A percentile compares a stretch with the other conserved stretches of the same genome.
Evolutionary conservation across 2,797 vertebrate species (phyloP).

Genomic region (Tamandua tetradactyla): DNA sequence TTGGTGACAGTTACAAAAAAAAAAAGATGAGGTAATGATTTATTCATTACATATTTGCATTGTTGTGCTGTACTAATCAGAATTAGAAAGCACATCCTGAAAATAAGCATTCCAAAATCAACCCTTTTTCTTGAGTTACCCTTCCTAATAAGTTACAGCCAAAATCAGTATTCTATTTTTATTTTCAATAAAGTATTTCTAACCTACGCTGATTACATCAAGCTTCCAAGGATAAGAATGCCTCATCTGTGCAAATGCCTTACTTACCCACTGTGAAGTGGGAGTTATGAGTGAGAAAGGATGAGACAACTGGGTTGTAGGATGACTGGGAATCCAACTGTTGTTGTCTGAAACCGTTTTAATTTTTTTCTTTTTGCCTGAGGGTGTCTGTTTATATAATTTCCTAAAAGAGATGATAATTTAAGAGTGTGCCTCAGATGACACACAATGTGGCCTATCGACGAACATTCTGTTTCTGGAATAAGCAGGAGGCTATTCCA

Average conservation of each 20-base stretch:
- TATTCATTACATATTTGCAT: background rate
- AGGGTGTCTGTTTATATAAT: background rate
- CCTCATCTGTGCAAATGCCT: background rate
- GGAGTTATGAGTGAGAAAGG: background rate
- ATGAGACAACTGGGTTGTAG: background rate
- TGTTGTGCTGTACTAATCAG: background rate
- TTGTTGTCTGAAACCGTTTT: background rate
- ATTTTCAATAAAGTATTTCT: background rate
- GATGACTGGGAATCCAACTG: background rate
- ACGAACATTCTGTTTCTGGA: background rate
- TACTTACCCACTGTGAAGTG: accelerated
- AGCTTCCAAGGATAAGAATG: background rate
- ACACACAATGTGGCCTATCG: background rate
- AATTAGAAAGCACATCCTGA: background rate
- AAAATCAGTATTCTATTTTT: background rate
- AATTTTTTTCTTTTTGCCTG: background rate
- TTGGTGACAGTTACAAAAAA: background rate
- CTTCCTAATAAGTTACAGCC: background rate
- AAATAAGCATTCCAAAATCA: background rate
- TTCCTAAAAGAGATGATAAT: background rate
- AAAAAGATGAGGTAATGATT: background rate
- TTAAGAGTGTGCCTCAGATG: background rate
- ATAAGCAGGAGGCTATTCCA: background rate
- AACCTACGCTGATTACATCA: background rate
- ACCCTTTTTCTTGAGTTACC: background rate